Evolutionary conservation across 2,113 vertebrate species (phyloP).

Genomic region (Telmatochromis sp.): DNA sequence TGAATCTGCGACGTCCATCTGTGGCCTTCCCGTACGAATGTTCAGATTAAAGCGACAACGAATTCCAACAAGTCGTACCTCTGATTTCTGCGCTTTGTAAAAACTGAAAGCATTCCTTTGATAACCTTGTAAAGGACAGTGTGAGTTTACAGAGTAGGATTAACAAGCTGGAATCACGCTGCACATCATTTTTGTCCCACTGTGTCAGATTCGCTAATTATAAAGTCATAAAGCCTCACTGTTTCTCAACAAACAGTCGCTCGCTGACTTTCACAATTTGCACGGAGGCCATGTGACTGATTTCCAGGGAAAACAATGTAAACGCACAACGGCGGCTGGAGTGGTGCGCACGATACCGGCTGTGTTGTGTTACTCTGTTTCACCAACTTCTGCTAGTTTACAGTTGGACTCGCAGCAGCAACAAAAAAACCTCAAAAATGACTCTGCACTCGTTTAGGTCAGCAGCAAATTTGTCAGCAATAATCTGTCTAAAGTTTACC

Average conservation of each 20-base stretch:
- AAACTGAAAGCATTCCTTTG: neutral
- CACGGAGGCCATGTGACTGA: neutral
- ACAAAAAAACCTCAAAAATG: neutral
- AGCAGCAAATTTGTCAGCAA: neutral
- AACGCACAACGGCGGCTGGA: accelerated
- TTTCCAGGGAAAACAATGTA: neutral
- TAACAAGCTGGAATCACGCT: neutral
- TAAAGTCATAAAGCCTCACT: neutral
- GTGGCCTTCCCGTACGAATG: neutral
- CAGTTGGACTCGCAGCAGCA: neutral
- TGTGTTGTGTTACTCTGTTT: neutral
- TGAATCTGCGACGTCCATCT: neutral
- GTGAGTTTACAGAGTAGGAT: neutral
- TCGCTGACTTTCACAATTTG: neutral
- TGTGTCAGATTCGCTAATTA: neutral
- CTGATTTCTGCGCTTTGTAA: neutral
- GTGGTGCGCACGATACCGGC: neutral
- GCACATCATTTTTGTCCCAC: neutral
- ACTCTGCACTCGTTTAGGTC: neutral
- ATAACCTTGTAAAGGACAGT: neutral
- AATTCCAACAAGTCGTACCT: neutral
- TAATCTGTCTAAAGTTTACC: slow-evolving; percentile 48
- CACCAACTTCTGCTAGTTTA: neutral
- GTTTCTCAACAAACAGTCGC: too few species aligned
- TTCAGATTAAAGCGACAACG: neutral